Conservation (phyloP, 2,797 vertebrate genomes). For the Spea hammondii region DNA sequence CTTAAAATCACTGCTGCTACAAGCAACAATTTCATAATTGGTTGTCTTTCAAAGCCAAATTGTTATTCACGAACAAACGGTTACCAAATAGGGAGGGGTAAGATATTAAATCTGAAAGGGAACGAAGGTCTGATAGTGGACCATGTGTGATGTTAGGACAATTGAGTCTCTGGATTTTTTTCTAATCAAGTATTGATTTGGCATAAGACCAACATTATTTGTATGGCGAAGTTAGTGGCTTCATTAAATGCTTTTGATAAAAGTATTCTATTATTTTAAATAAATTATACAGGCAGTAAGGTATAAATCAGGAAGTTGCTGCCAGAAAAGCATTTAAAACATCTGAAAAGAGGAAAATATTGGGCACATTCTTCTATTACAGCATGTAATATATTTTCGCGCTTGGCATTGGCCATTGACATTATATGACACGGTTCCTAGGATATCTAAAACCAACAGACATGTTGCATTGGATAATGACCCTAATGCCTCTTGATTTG, state of each 20-base stretch:
- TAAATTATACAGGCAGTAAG: not conserved
- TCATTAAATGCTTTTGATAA: conserved; percentile 23
- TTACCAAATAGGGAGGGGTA: conserved; percentile 16
- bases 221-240: conserved; percentile 13
- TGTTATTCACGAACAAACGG: conserved; percentile 8
- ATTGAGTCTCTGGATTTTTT: conserved; percentile 10
- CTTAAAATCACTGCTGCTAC: conserved; percentile 10
- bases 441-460: not conserved
- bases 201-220: not conserved
- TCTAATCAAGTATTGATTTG: conserved; percentile 8
- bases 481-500: not conserved
- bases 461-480: not conserved
- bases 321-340: conserved; percentile 44
- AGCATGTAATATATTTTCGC: conserved; percentile 4
- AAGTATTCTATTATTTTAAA: conserved; percentile 13
- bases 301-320: not conserved
- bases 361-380: not conserved
- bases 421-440: not conserved
- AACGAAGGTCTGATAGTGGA: not conserved
- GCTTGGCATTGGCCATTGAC: not conserved
- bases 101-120: conserved; percentile 12
- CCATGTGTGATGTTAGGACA: conserved; percentile 18
- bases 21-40: not conserved
- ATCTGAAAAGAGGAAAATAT: conserved; percentile 6
- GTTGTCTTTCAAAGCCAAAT: not conserved